Evolutionary conservation across 2,888 invertebrate genomes (phyloP).

Genomic region (Polyommatus icarus): DNA sequence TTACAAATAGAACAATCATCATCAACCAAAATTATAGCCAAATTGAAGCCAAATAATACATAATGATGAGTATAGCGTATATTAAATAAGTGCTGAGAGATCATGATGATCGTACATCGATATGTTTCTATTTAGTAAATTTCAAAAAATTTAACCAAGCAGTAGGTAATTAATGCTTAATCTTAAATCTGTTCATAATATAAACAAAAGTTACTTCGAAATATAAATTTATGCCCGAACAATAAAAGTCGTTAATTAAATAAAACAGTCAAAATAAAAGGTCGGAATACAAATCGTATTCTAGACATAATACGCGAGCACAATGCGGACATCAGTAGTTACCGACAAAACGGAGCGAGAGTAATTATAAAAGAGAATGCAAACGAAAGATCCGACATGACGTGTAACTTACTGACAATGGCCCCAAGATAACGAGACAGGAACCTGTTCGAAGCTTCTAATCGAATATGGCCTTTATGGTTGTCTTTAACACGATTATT

Average conservation of each 20-base stretch:
- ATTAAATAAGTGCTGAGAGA: neutral
- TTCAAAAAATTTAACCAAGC: neutral
- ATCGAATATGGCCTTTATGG: slow-evolving; percentile 78
- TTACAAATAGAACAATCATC: slow-evolving; percentile 30
- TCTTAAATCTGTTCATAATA: neutral
- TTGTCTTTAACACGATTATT: slow-evolving; percentile 79
- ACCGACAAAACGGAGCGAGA: slow-evolving; percentile 51
- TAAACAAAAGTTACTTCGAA: neutral
- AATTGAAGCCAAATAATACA: slow-evolving; percentile 12
- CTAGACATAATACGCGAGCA: slow-evolving; percentile 36
- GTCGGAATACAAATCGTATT: slow-evolving; percentile 33
- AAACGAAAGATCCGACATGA: slow-evolving; percentile 59
- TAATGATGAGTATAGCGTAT: neutral
- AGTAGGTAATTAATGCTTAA: neutral
- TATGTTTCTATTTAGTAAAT: too few relatives aligned
- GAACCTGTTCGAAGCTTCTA: slow-evolving; percentile 73
- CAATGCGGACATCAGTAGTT: slow-evolving; percentile 41
- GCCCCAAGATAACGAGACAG: slow-evolving; percentile 69
- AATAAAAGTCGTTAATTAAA: slow-evolving; percentile 9
- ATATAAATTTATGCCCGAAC: neutral
- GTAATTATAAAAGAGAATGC: slow-evolving; percentile 63
- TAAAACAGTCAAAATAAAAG: slow-evolving; percentile 38
- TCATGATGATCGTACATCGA: neutral
- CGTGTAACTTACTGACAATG: slow-evolving; percentile 65
- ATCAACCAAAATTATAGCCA: neutral